Evolutionary conservation across 2,113 vertebrate species (phyloP), one percentile per base, ranked within the genome.

Genomic region (Panthera uncia): DNA sequence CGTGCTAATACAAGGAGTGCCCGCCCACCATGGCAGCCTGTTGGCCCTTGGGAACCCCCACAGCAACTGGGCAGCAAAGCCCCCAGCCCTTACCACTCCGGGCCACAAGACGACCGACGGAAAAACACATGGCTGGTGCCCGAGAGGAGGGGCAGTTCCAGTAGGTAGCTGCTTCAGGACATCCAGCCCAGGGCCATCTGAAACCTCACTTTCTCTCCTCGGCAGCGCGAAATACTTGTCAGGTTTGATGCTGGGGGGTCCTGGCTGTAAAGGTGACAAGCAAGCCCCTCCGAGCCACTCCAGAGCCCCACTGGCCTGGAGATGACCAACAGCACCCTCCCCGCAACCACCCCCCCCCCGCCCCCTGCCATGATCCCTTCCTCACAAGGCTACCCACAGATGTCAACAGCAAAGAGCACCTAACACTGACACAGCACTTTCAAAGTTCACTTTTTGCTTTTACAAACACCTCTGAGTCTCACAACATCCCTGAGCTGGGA

Each of bases 391-490:
- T 81, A 36, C 52, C 36, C 63, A 80, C 4, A 18, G 83, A 55
- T 79, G 61, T 73, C 96, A 85, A 29, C 8, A 41, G 36, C 84
- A 73, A 13, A 29, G 4, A 48, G 61, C 90, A 86, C 0, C 36
- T 16, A 13, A 55, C 31, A 45, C 74, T 41, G 50, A 48, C 23
- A 18, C 1, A 16, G 48, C 76, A 16, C 36, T 50, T 48, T 84
- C 57, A 76, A 89, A 73, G 66, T 65, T 52, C 69, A 74, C 36
- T 18, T 10, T 31, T 48, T 74, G 63, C 48, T 76, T 91, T 61
- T n/a, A 12, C 80, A 68, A 83, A 83, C 74, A 73, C 36, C 63
- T 63, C 89, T 80, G 88, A 50, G 68, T 74, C 81, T 80, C 23
- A 61, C 68, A 9, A 9, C 55, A 33, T 10, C 33, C 52, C 93